Percentiles rank a stretch among this genome's conserved stretches.
These are phyloP conservation scores for Atrichornis clamosus DNA, from an alignment of 2,113 vertebrate species.

Conservation along the genomic window DNA sequence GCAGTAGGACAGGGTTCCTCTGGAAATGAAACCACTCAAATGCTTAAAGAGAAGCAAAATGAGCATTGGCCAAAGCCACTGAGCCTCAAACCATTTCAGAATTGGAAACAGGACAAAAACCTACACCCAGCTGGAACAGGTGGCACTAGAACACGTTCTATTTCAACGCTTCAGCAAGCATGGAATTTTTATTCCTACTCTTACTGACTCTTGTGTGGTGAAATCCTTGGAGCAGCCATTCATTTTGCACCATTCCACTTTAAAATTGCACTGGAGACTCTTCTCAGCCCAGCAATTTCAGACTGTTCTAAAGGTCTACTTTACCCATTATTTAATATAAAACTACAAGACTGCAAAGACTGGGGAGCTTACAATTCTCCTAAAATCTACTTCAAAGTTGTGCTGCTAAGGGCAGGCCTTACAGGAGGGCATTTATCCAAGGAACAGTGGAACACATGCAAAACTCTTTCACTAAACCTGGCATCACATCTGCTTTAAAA, in stretches of 20 bases:
- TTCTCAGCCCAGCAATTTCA: neutral
- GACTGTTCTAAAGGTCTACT: neutral
- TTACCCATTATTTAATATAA: neutral
- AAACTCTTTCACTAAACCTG: neutral
- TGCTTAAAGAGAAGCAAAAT: neutral
- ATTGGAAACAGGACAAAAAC: neutral
- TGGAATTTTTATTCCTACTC: neutral
- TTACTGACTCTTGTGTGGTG: neutral
- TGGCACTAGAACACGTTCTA: rapidly evolving
- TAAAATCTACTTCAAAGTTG: neutral
- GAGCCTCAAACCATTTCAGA: neutral
- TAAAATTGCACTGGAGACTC: neutral
- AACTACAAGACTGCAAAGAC: neutral
- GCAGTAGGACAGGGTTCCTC: neutral
- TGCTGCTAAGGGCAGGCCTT: neutral
- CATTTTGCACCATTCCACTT: neutral
- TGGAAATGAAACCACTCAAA: neutral
- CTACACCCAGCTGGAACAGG: neutral
- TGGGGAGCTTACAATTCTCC: neutral
- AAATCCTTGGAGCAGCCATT: neutral
- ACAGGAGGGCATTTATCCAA: neutral
- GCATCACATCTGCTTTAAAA: neutral
- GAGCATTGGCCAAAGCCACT: neutral
- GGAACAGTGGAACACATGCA: neutral
- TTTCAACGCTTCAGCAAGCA: neutral